A percentile compares a stretch with the other conserved stretches of the same genome.
These are phyloP conservation scores for Coelogynopora nodosa DNA, from an alignment of 2,888 invertebrate species.

Conservation along the genomic window DNA sequence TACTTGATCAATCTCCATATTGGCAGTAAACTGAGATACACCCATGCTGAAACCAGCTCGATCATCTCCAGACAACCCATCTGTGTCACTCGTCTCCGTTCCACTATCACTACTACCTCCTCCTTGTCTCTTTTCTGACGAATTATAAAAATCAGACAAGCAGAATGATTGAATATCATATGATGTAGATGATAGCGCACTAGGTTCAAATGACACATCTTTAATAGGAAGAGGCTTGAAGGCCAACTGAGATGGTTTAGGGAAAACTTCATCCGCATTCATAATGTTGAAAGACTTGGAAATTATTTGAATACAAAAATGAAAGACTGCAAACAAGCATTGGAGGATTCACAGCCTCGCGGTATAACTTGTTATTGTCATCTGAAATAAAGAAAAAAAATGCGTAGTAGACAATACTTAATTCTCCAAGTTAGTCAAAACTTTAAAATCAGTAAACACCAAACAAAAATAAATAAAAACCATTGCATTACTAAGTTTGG, in stretches of 20 bases:
- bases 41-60: slow-evolving; percentile 2
- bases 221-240: not conserved
- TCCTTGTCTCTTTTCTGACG: not conserved
- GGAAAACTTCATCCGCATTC: not conserved
- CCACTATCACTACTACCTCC: slow-evolving; percentile 23
- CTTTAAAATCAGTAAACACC: no score
- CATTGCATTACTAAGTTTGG: no score
- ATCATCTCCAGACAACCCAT: slow-evolving; percentile 12
- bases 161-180: slow-evolving; percentile 19
- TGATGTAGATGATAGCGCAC: not conserved
- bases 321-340: slow-evolving; percentile 16
- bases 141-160: slow-evolving; percentile 3
- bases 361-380: not conserved
- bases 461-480: no score
- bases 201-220: not conserved
- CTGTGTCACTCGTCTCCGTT: slow-evolving; percentile 4
- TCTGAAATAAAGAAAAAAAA: not conserved
- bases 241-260: not conserved
- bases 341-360: slow-evolving; percentile 23
- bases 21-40: slow-evolving; percentile 92
- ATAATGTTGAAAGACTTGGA: slow-evolving; percentile 14
- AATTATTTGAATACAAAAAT: slow-evolving; percentile 13
- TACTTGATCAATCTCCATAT: slow-evolving; percentile 69
- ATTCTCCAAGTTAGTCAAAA: no score
- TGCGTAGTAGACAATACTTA: no score